Conservation (phyloP, 2,797 vertebrate species). For the Myotis vivesi region DNA sequence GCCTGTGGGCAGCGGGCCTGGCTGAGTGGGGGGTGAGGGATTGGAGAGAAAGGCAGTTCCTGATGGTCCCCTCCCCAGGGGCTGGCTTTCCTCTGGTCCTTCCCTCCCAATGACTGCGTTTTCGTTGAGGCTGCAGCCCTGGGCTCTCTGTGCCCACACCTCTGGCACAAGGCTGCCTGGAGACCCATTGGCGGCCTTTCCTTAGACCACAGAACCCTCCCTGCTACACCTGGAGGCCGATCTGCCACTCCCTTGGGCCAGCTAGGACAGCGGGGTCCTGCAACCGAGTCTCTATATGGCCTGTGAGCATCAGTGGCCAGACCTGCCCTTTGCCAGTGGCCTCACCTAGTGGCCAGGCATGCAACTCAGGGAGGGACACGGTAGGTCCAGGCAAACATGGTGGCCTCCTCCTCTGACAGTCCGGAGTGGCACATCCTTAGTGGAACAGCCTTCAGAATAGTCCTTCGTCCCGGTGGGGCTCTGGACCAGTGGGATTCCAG, state of each 20-base stretch:
- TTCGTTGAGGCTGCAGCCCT: constrained; percentile 56
- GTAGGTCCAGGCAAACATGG: neutral
- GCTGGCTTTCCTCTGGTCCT: constrained; percentile 79
- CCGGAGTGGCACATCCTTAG: neutral
- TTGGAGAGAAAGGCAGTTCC: constrained; percentile 80
- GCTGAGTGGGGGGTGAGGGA: constrained; percentile 71
- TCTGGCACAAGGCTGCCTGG: constrained; percentile 30
- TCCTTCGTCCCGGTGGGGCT: accelerated
- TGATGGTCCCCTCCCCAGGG: constrained; percentile 78
- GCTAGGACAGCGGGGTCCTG: neutral
- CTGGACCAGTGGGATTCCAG: neutral
- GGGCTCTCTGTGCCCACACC: constrained; percentile 8
- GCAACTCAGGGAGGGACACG: neutral
- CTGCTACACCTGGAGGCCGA: neutral
- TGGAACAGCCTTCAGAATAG: neutral
- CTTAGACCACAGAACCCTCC: neutral
- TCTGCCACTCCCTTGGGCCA: neutral
- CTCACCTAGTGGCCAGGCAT: neutral
- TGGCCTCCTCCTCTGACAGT: neutral
- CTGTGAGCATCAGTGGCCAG: neutral
- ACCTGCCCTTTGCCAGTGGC: neutral
- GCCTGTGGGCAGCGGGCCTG: constrained; percentile 31
- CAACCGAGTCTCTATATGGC: neutral
- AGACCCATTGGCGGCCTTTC: neutral
- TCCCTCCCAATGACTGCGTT: constrained; percentile 74